Evolutionary conservation across 1,140 invertebrate genomes (phyloP), one percentile per base, ranked within the genome.

Genomic region (Tetragonula clypearis): DNA sequence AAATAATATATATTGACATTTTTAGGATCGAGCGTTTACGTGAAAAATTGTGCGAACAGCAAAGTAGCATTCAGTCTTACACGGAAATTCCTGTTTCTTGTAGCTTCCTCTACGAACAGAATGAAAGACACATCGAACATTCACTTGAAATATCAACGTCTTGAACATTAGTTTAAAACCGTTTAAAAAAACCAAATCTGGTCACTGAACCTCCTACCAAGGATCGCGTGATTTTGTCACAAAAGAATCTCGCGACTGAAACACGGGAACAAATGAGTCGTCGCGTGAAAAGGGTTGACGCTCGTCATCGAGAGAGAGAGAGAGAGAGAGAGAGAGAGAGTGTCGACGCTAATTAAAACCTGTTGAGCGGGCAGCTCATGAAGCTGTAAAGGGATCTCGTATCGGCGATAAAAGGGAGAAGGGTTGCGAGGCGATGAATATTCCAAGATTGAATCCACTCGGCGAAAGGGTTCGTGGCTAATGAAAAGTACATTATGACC

Each of bases 401-500:
- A 92, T 84, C 75, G 71, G 86, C 86, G 41, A 49, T 49, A 49
- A 74, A 78, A 92, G 86, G 88, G 88, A 65, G 75, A 93, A 93
- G 93, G 93, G 92, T 93, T 93, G 86, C 68, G 78, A 89, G 90
- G 89, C 90, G 91, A 93, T 93, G 92, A 93, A 93, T 93, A 93
- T 93, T 92, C 92, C 90, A 91, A 88, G 90, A 87, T 76, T 91
- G 90, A 93, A 92, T 93, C 87, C 87, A 88, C 90, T 86, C 69
- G 69, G 92, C 79, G 84, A 92, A 89, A 92, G 92, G 92, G 92
- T 92, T 92, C 89, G 90, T 77, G 81, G 92, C 90, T 93, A 93
- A 93, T 93, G 92, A 93, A 93, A 93, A 92, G 92, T 93, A 93
- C 92, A 93, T 93, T 92, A 93, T 90, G 91, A 87, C 56, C 86